These are phyloP conservation scores for Phylloscopus trochilus DNA, from an alignment of 2,113 vertebrate genomes.

Conservation along the genomic window DNA sequence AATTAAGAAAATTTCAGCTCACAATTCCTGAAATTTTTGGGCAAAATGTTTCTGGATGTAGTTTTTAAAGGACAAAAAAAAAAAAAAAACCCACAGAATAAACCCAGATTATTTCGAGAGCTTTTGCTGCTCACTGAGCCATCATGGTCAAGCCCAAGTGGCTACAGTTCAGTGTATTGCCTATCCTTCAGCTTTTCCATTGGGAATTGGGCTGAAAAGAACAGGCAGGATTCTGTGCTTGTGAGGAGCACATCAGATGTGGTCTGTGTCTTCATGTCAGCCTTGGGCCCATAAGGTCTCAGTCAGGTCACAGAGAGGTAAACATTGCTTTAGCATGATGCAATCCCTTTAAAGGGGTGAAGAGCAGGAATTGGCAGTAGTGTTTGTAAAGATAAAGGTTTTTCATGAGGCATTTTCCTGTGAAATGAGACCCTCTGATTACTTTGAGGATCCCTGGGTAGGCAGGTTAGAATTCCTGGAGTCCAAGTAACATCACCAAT, in stretches of 20 bases:
- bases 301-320: neutral
- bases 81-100: neutral
- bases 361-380: neutral
- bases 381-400: neutral
- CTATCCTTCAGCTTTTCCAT: neutral
- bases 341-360: neutral
- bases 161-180: neutral
- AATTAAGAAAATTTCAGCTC: neutral
- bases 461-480: neutral
- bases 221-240: neutral
- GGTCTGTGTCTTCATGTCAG: neutral
- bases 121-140: neutral
- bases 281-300: neutral
- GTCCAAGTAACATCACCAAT: neutral
- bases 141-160: neutral
- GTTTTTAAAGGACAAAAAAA: neutral
- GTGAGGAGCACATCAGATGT: neutral
- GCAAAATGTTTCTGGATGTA: neutral
- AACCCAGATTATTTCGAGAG: neutral
- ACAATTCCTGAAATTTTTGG: neutral
- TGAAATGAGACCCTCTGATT: neutral
- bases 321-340: neutral
- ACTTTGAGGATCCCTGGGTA: neutral
- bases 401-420: neutral
- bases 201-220: neutral